phyloP scores from a whole-genome alignment of 2,888 invertebrate genomes.

The Eupithecia dodoneata region DNA sequence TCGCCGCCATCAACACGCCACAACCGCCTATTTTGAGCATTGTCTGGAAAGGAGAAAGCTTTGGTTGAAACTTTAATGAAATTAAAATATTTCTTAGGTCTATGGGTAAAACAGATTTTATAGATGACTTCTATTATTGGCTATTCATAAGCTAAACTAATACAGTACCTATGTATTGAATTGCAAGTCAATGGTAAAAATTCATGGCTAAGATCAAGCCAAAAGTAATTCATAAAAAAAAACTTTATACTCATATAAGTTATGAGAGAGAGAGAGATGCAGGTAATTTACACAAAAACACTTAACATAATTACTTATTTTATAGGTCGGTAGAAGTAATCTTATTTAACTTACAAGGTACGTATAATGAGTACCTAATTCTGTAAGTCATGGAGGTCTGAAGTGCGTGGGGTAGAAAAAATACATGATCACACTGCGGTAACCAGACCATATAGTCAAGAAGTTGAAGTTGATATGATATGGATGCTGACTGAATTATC shows the following conservation, averaged over 20 bases:
- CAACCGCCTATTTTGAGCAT: constrained; percentile 81
- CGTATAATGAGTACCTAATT: neutral
- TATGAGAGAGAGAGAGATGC: no score
- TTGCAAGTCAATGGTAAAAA: neutral
- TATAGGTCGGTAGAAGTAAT: neutral
- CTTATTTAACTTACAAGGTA: neutral
- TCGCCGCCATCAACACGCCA: constrained; percentile 74
- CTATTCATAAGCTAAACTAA: neutral
- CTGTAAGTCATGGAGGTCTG: neutral
- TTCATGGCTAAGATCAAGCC: neutral
- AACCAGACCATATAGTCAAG: neutral
- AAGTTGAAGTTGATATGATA: neutral
- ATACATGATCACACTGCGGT: neutral
- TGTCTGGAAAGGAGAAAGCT: constrained; percentile 59
- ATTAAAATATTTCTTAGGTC: no score
- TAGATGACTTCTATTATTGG: no score
- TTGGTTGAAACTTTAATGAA: no score
- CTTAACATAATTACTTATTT: no score
- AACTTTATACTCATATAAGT: no score
- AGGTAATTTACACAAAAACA: no score
- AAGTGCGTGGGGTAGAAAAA: neutral
- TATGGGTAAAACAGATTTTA: neutral
- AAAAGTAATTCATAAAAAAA: neutral
- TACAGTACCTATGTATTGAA: neutral
- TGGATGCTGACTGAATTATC: no score